Conservation (phyloP, 2,113 vertebrate species). For the Amblyopsis rosae region DNA sequence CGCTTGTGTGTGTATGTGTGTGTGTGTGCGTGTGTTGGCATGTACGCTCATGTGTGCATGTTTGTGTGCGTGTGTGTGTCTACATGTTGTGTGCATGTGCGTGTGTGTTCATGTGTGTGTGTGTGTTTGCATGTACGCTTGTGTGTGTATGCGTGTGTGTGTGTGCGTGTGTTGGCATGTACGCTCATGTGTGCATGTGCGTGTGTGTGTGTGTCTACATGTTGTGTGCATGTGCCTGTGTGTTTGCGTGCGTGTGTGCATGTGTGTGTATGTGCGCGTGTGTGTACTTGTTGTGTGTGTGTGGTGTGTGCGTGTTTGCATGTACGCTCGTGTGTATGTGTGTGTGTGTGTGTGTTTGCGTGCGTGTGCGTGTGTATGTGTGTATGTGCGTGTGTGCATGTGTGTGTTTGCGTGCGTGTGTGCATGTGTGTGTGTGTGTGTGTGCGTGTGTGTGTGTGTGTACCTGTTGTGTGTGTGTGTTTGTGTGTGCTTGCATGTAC, state of each 20-base stretch:
- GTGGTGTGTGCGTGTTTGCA: too few relatives aligned
- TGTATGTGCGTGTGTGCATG: neutral
- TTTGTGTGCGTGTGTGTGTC: neutral
- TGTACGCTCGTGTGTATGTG: neutral
- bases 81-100: neutral
- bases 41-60: too few relatives aligned
- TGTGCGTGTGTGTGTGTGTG: neutral
- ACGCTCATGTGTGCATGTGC: too few relatives aligned
- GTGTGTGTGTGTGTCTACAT: neutral
- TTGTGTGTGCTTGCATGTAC: too few relatives aligned
- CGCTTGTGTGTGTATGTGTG: neutral
- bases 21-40: neutral
- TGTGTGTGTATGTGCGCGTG: too few relatives aligned
- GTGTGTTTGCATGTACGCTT: too few relatives aligned
- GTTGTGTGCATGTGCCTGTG: neutral
- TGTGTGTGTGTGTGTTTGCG: conserved; percentile 1
- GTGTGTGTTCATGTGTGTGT: too few relatives aligned
- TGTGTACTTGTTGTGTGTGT: too few relatives aligned
- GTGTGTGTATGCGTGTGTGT: neutral
- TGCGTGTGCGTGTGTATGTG: neutral
- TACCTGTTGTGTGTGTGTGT: neutral
- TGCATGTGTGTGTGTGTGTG: too few relatives aligned
- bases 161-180: neutral
- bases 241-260: neutral
- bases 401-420: too few relatives aligned